phyloP scores from a whole-genome alignment of 1,140 invertebrate species.

The Drosophila tropicalis region DNA sequence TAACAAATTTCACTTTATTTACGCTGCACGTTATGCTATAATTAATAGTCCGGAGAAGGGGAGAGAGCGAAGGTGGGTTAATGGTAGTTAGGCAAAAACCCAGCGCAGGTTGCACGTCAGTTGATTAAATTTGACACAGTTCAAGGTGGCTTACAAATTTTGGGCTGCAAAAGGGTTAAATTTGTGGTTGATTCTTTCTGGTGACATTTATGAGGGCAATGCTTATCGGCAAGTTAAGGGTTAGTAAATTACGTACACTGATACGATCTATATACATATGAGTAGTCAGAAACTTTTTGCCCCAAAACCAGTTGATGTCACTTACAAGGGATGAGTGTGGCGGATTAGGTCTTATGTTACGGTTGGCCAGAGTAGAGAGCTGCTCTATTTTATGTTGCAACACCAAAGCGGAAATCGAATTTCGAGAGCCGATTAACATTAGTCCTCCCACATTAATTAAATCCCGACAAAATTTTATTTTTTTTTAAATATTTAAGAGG shows the following conservation, averaged over 20 bases:
- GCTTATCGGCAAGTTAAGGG: slow-evolving; percentile 10
- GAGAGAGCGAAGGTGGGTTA: slow-evolving; percentile 3
- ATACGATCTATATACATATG: slow-evolving; percentile 3
- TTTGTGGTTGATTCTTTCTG: slow-evolving; percentile 52
- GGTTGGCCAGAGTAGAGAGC: no score
- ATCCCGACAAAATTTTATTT: no score
- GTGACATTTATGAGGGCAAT: slow-evolving; percentile 59
- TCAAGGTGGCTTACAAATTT: slow-evolving; percentile 30
- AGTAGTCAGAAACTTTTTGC: no score
- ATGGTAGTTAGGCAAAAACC: slow-evolving; percentile 30
- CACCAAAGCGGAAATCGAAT: no score
- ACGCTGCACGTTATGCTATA: slow-evolving; percentile 75
- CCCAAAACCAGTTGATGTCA: no score
- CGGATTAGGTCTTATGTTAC: no score
- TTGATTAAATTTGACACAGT: slow-evolving; percentile 79
- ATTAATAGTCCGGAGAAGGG: slow-evolving; percentile 57
- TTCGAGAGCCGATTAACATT: no score
- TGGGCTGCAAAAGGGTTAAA: slow-evolving; percentile 24
- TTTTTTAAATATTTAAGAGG: no score
- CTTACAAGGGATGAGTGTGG: no score
- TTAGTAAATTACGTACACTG: slow-evolving; percentile 5
- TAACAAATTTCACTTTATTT: slow-evolving; percentile 79
- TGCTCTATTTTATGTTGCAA: no score
- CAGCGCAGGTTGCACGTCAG: slow-evolving; percentile 51
- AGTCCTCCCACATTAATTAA: no score